phyloP scores from a whole-genome alignment of 2,888 invertebrate genomes.

The Tenthredo distinguenda region DNA sequence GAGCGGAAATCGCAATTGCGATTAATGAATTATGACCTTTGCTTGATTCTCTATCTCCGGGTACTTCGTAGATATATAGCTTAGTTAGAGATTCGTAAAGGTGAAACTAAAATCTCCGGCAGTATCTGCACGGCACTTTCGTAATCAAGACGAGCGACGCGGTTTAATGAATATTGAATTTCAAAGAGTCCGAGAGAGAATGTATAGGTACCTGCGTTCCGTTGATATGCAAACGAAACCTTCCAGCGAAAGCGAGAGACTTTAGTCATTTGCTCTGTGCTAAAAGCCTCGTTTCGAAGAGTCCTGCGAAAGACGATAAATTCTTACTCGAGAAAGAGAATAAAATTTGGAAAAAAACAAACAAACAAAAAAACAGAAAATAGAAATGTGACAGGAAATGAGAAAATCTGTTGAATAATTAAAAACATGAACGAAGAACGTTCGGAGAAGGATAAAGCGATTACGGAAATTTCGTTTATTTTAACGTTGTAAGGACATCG shows the following conservation, averaged over 20 bases:
- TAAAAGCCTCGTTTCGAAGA: constrained; percentile 34
- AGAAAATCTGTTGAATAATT: background rate
- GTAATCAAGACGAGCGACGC: constrained; percentile 61
- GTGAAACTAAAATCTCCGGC: constrained; percentile 29
- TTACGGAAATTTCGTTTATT: background rate
- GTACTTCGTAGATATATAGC: background rate
- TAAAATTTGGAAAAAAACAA: background rate
- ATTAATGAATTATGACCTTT: constrained; percentile 13
- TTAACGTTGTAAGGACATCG: constrained; percentile 26
- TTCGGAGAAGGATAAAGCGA: background rate
- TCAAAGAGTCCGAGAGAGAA: constrained; percentile 61
- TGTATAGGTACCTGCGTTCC: constrained; percentile 22
- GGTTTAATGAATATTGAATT: constrained; percentile 67
- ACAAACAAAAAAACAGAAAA: background rate
- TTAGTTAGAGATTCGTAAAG: constrained; percentile 64
- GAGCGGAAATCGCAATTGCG: background rate
- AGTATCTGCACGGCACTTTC: constrained; percentile 57
- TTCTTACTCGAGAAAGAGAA: background rate
- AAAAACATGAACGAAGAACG: background rate
- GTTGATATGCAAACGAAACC: constrained; percentile 52
- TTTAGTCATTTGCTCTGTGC: constrained; percentile 14
- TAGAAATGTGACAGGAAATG: background rate
- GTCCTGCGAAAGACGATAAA: background rate
- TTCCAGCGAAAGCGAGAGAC: background rate
- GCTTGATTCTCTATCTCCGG: background rate